Conservation (phyloP, 1,140 invertebrate genomes). For the Alviniconcha marisindica region DNA sequence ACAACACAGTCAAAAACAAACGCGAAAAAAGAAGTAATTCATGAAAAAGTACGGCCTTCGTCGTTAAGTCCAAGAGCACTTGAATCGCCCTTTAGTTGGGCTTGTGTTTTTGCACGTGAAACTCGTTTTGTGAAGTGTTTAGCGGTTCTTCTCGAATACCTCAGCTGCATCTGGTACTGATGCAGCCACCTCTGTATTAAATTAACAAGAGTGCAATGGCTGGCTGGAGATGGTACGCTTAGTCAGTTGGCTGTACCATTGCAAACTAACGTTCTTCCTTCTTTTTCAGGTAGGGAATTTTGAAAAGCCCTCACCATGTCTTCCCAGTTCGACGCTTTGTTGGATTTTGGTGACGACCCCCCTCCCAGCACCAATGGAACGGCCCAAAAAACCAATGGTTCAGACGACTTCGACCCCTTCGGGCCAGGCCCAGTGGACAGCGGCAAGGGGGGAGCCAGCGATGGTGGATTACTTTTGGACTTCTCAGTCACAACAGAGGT, state of each 20-base stretch:
- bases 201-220: no score
- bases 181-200: neutral
- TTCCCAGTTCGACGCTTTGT: slow-evolving; percentile 54
- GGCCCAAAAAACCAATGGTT: slow-evolving; percentile 22
- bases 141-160: no score
- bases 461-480: slow-evolving; percentile 47
- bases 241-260: no score
- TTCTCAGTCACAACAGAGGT: slow-evolving; percentile 54
- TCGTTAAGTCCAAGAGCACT: no score
- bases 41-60: no score
- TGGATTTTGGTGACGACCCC: slow-evolving; percentile 43
- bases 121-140: no score
- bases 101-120: no score
- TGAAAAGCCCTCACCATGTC: slow-evolving; percentile 31
- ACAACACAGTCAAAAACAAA: no score
- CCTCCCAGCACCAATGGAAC: slow-evolving; percentile 40
- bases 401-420: slow-evolving; percentile 54
- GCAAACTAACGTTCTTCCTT: neutral
- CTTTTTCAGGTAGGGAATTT: neutral
- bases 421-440: slow-evolving; percentile 43
- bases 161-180: neutral
- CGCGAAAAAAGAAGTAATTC: no score
- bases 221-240: no score
- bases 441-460: slow-evolving; percentile 41
- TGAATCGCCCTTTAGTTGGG: no score